Conservation (phyloP, 2,113 vertebrate species). For the Crocuta crocuta region DNA sequence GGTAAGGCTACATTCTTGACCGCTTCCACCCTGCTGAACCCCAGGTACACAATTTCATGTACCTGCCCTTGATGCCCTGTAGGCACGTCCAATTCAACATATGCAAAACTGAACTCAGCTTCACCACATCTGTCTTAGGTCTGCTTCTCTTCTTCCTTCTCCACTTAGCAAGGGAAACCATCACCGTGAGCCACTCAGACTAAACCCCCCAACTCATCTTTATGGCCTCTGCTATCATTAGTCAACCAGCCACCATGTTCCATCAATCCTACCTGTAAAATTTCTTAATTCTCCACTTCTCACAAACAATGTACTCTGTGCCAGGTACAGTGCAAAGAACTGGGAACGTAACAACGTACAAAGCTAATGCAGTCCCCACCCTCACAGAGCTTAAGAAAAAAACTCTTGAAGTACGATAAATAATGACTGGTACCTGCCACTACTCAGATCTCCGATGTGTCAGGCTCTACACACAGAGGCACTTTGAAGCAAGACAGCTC, state of each 20-base stretch:
- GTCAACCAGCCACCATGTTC: neutral
- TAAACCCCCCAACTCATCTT: neutral
- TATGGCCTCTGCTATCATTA: neutral
- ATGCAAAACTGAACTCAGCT: neutral
- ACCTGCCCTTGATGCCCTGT: neutral
- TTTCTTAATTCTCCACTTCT: neutral
- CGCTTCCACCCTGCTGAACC: neutral
- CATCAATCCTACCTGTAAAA: neutral
- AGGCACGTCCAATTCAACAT: neutral
- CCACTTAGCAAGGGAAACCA: neutral
- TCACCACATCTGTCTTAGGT: neutral
- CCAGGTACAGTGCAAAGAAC: neutral
- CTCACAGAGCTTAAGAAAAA: neutral
- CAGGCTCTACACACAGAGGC: neutral
- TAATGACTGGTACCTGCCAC: fast-evolving
- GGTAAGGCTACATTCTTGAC: neutral
- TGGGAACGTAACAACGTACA: neutral
- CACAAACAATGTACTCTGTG: neutral
- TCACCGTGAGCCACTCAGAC: neutral
- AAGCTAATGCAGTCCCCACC: neutral
- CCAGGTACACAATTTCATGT: neutral
- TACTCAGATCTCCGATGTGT: too few relatives aligned
- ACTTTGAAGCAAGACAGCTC: neutral
- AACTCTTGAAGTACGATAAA: neutral
- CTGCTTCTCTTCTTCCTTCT: neutral